phyloP scores from a whole-genome alignment of 2,113 vertebrate genomes.

The Noctilio leporinus region DNA sequence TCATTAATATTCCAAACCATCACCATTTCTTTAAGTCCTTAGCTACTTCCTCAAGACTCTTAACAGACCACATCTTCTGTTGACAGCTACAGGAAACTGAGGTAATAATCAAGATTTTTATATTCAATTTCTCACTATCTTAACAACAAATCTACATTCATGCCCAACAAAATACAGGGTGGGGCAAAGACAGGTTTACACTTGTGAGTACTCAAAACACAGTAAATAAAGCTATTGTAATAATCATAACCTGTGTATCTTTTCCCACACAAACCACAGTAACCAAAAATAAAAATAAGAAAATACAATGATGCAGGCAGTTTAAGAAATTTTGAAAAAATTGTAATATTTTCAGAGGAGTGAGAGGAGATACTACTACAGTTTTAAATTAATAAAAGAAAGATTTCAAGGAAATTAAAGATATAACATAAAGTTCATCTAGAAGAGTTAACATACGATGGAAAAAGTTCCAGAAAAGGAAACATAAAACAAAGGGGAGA shows the following conservation, averaged over 20 bases:
- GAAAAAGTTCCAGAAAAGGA: background rate
- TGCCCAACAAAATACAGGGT: background rate
- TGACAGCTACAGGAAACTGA: background rate
- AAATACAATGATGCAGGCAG: background rate
- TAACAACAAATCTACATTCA: background rate
- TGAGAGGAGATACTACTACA: background rate
- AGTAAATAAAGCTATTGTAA: no score
- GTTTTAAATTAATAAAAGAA: background rate
- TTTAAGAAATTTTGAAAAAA: background rate
- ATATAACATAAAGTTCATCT: background rate
- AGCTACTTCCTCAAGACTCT: background rate
- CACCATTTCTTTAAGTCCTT: background rate
- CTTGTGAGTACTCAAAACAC: no score
- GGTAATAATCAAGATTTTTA: background rate
- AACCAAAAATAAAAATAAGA: background rate
- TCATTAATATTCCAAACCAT: background rate
- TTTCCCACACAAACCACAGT: no score
- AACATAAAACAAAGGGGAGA: background rate
- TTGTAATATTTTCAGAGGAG: background rate
- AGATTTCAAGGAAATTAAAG: background rate
- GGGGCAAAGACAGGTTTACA: no score
- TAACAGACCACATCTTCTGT: background rate
- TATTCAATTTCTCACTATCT: background rate
- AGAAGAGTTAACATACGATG: background rate
- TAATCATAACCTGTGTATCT: no score